Conservation (phyloP, 2,888 invertebrate genomes). For the Microplitis manilae region DNA sequence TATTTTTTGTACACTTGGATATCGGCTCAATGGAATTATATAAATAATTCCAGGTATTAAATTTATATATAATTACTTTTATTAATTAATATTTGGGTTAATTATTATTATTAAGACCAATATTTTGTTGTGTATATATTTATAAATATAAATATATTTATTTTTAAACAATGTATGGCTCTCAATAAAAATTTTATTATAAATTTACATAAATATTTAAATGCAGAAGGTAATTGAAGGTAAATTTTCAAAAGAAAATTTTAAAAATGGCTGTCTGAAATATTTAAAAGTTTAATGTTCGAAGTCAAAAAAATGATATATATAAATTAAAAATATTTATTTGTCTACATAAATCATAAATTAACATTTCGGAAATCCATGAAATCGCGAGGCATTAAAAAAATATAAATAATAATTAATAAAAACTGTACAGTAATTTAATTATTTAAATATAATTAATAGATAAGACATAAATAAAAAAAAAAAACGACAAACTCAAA, state of each 20-base stretch:
- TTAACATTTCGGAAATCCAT: constrained; percentile 21
- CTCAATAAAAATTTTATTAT: neutral
- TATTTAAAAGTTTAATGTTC: neutral
- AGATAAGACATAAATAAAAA: constrained; percentile 32
- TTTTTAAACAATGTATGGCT: neutral
- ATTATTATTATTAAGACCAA: neutral
- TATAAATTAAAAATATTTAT: constrained; percentile 50
- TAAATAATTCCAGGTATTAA: neutral
- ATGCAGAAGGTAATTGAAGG: neutral
- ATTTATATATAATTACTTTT: neutral
- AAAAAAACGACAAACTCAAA: constrained; percentile 8
- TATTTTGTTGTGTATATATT: neutral
- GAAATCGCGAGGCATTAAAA: constrained; percentile 24
- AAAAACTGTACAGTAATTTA: constrained; percentile 40
- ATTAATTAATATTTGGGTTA: neutral
- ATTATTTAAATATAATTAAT: constrained; percentile 38
- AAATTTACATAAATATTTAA: neutral
- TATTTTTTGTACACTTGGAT: neutral
- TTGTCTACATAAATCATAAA: constrained; percentile 45
- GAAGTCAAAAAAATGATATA: constrained; percentile 38
- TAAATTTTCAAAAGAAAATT: neutral
- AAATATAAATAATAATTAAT: constrained; percentile 41
- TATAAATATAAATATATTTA: neutral
- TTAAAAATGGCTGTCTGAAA: neutral
- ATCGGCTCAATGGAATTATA: neutral